Evolutionary conservation across 2,113 vertebrate species (phyloP), one percentile per base, ranked within the genome.

Genomic region (Neofelis nebulosa): DNA sequence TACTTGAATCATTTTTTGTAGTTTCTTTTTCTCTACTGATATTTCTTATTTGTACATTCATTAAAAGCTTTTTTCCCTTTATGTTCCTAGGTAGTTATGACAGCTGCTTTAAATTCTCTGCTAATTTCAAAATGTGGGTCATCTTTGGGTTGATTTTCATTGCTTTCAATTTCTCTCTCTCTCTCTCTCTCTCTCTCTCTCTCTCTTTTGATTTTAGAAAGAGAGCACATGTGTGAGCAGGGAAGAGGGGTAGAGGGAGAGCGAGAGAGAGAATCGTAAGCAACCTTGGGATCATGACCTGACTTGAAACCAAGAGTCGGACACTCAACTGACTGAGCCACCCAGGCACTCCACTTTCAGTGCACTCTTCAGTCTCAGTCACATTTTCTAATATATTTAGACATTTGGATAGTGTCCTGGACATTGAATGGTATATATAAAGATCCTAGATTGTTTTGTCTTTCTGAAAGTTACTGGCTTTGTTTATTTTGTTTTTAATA

Each of bases 41-140:
- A 94, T 84, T 63, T 95, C 57, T 61, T 94, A 41, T 90, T 76
- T 92, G 36, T 71, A 74, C 25, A 78, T 89, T 94, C 48, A 92
- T 90, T 89, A 66, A 86, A 86, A 92, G 9, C 2, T 61, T 89
- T 7, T 92, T 69, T 55, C 81, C 23, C 52, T 94, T 76, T 83
- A 66, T 92, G 33, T 45, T 18, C 21, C 73, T 91, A 3, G 45
- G 73, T 63, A 86, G 36, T 57, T 97, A 41, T 29, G 66, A 90
- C 23, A 61, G 11, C 48, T 89, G 3, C 87, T 82, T 95, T 78
- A 92, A 95, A 88, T 55, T 92, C 45, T 76, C 61, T 84, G 73
- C 38, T 97, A 78, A 87, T 96, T 90, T 87, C 41, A 94, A 16
- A 65, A 55, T 95, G 25, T 36, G 52, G 36, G 12, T 73, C 36